Evolutionary conservation across 1,140 invertebrate genomes (phyloP), one percentile per base, ranked within the genome.

Genomic region (Geopemphigus sp.): DNA sequence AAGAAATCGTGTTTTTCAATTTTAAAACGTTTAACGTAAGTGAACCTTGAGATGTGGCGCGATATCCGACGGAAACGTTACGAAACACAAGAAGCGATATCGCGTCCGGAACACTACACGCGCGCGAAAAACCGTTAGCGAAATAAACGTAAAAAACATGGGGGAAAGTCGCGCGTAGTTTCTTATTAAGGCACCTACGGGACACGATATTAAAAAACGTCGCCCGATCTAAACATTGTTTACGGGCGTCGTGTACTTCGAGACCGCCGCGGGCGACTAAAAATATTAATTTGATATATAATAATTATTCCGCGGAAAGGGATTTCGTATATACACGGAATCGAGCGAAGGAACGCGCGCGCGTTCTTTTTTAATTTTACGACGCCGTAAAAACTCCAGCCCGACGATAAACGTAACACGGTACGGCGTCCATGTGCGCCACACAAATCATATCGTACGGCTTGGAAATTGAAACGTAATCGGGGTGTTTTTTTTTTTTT

Each of bases 331-430:
- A 17, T n/a, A 22, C 19, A 57, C 19, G 19, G 45, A 29, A 61
- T 59, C 61, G n/a, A 29, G 24, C 22, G 57, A 19, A 78, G 5
- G 15, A 15, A n/a, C 24, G 17, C 15, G 12, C 24, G 17, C 15
- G 12, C 39, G 32, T 57, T 73, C 29, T 72, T 78, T 78, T 78
- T 78, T 63, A 61, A 78, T 78, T 78, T 78, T 78, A 78, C 15
- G 74, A 78, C 57, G 74, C 45, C 39, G 74, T 78, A 63, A 78
- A 78, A 78, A 78, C 57, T 78, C n/a, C 57, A 63, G 74, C 24
- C 24, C 17, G 39, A n/a, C 74, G 74, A 78, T 78, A 78, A 78
- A 78, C 63, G 74, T 78, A 78, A 78, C 74, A 72, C 68, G 24
- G 8, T 47, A 78, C 32, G 57, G 45, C 74, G 57, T 78, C 74